Evolutionary conservation across 2,113 vertebrate species (phyloP).

Genomic region (Meriones unguiculatus): DNA sequence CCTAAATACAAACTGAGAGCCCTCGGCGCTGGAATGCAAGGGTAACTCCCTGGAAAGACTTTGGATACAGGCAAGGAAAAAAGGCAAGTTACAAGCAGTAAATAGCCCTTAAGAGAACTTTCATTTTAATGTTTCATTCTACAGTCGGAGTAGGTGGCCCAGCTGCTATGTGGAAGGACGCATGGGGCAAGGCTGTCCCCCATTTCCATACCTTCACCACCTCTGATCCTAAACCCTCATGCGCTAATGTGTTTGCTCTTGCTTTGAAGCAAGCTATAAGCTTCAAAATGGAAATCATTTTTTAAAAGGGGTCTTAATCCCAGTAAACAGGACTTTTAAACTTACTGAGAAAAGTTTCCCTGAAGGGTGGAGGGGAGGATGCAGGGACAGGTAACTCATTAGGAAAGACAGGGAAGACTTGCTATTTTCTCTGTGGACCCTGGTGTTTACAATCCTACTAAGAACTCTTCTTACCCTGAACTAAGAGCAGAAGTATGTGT

Average conservation of each 20-base stretch:
- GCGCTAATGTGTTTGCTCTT: slow-evolving; percentile 6
- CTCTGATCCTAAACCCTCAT: not conserved
- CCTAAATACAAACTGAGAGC: not conserved
- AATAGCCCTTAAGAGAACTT: not conserved
- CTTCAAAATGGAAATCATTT: not conserved
- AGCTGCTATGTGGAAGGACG: not conserved
- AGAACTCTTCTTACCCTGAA: not conserved
- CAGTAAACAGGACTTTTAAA: not conserved
- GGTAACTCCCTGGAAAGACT: not conserved
- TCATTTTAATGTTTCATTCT: not conserved
- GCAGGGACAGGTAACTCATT: not conserved
- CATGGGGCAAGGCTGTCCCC: not conserved
- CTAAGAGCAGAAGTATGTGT: not conserved
- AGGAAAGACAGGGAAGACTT: not conserved
- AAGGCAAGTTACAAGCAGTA: not conserved
- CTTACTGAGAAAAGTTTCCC: not conserved
- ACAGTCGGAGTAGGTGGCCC: not conserved
- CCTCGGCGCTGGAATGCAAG: not conserved
- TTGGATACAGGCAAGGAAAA: not conserved
- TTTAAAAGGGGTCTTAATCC: not conserved
- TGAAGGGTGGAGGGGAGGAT: not conserved
- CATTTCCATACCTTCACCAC: not conserved
- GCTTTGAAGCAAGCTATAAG: not conserved
- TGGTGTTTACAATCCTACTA: not conserved
- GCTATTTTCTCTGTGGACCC: slow-evolving; percentile 30